Evolutionary conservation across 2,888 invertebrate genomes (phyloP).

Genomic region (Hedya salicella): DNA sequence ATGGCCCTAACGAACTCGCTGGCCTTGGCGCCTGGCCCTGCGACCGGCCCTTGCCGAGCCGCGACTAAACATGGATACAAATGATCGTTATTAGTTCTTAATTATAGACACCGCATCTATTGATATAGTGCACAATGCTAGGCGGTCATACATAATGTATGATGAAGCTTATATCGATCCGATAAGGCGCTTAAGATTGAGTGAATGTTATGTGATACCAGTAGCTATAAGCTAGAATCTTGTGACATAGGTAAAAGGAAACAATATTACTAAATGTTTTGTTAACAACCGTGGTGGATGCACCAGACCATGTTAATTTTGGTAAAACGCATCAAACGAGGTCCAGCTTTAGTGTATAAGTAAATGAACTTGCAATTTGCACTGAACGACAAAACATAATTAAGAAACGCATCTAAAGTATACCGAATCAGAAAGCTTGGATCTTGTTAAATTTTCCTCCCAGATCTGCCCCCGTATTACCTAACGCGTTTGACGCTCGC

Average conservation of each 20-base stretch:
- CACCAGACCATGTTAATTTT: too few relatives aligned
- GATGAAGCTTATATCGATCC: slow-evolving; percentile 9
- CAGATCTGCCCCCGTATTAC: too few relatives aligned
- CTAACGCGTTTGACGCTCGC: too few relatives aligned
- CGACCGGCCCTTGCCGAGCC: slow-evolving; percentile 55
- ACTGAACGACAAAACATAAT: too few relatives aligned
- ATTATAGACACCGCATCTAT: slow-evolving; percentile 32
- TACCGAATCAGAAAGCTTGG: too few relatives aligned
- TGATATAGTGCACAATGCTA: slow-evolving; percentile 19
- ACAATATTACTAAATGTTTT: too few relatives aligned
- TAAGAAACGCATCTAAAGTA: too few relatives aligned
- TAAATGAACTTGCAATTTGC: too few relatives aligned
- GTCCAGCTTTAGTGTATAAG: too few relatives aligned
- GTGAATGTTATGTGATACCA: not conserved
- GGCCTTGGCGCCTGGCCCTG: slow-evolving; percentile 77
- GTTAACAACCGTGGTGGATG: too few relatives aligned
- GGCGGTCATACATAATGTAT: slow-evolving; percentile 25
- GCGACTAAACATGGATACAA: slow-evolving; percentile 45
- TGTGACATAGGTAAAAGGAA: not conserved
- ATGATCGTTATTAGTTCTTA: slow-evolving; percentile 41
- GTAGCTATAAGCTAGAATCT: not conserved
- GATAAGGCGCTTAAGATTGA: slow-evolving; percentile 19
- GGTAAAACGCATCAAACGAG: too few relatives aligned
- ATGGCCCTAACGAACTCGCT: slow-evolving; percentile 83
- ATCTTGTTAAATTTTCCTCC: too few relatives aligned